A percentile compares a stretch with the other conserved stretches of the same genome.
Conservation (phyloP, 2,888 invertebrate species). For the Limnephilus lunatus region DNA sequence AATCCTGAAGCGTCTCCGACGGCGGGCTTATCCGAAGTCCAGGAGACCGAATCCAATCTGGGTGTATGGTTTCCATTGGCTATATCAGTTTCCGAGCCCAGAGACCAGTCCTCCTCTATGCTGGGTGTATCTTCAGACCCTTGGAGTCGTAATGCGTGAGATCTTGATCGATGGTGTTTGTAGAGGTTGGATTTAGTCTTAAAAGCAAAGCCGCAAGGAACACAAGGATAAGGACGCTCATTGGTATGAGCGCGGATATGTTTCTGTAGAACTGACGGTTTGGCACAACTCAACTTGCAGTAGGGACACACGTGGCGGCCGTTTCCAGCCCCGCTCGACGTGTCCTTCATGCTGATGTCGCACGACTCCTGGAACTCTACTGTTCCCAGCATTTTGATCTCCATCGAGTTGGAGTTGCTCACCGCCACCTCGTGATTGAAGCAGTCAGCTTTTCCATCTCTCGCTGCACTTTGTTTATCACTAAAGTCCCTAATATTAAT, state of each 20-base stretch:
- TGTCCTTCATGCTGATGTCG: constrained; percentile 59
- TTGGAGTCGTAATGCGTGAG: constrained; percentile 83
- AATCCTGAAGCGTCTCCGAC: constrained; percentile 72
- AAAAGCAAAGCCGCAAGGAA: constrained; percentile 93
- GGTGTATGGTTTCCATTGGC: constrained; percentile 68
- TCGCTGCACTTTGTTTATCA: constrained; percentile 44
- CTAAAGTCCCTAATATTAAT: constrained; percentile 73
- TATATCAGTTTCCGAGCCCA: constrained; percentile 79
- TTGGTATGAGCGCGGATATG: constrained; percentile 96
- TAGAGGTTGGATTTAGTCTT: constrained; percentile 96
- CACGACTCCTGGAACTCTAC: constrained; percentile 56
- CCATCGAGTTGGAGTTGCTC: constrained; percentile 44
- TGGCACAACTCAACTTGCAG: constrained; percentile 92
- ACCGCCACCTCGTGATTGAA: constrained; percentile 51
- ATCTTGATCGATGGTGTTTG: constrained; percentile 89
- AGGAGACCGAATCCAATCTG: constrained; percentile 70
- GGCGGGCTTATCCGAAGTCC: constrained; percentile 69
- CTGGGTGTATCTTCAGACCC: constrained; percentile 77
- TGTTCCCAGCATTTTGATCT: constrained; percentile 41
- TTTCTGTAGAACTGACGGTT: constrained; percentile 95
- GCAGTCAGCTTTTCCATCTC: constrained; percentile 52
- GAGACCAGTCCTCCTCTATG: constrained; percentile 78
- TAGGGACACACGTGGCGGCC: constrained; percentile 91
- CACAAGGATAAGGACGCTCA: constrained; percentile 93
- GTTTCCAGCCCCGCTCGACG: constrained; percentile 62